Evolutionary conservation across 2,888 invertebrate genomes (phyloP).

Genomic region (Tetramorium bicarinatum): DNA sequence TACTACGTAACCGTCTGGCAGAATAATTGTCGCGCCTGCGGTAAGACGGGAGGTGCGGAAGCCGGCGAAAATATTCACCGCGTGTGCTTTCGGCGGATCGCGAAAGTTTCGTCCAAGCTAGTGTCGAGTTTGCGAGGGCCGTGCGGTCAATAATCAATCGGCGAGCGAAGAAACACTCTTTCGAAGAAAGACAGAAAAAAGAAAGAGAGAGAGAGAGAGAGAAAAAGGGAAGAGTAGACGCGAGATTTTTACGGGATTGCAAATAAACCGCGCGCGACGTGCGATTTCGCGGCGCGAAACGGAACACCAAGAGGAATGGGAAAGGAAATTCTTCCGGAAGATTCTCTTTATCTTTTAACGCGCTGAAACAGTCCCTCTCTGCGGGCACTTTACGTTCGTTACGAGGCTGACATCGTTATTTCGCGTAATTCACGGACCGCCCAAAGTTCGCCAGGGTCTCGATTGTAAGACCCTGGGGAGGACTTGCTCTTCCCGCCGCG

Average conservation of each 20-base stretch:
- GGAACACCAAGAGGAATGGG: neutral
- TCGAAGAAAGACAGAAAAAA: neutral
- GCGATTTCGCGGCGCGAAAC: constrained; percentile 43
- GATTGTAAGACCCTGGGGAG: constrained; percentile 22
- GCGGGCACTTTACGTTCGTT: constrained; percentile 77
- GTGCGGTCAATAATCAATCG: constrained; percentile 62
- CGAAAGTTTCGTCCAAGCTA: constrained; percentile 59
- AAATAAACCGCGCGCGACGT: constrained; percentile 73
- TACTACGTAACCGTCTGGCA: constrained; percentile 31
- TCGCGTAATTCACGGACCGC: constrained; percentile 76
- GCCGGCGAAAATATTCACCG: constrained; percentile 68
- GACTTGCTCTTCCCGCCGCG: constrained; percentile 49
- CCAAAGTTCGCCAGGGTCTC: constrained; percentile 55
- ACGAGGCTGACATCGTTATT: constrained; percentile 79
- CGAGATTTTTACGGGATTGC: constrained; percentile 67
- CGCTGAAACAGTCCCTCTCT: constrained; percentile 49
- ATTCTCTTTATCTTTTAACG: constrained; percentile 68
- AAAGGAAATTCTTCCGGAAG: constrained; percentile 35
- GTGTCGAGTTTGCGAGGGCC: neutral
- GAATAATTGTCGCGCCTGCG: constrained; percentile 64
- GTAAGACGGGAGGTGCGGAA: constrained; percentile 49
- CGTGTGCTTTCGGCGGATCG: constrained; percentile 24
- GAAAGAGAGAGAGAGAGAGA: neutral
- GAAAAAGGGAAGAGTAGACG: constrained; percentile 41
- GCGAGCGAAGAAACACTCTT: constrained; percentile 21